Evolutionary conservation across 2,888 invertebrate species (phyloP).

Genomic region (Drosophila macrospina): DNA sequence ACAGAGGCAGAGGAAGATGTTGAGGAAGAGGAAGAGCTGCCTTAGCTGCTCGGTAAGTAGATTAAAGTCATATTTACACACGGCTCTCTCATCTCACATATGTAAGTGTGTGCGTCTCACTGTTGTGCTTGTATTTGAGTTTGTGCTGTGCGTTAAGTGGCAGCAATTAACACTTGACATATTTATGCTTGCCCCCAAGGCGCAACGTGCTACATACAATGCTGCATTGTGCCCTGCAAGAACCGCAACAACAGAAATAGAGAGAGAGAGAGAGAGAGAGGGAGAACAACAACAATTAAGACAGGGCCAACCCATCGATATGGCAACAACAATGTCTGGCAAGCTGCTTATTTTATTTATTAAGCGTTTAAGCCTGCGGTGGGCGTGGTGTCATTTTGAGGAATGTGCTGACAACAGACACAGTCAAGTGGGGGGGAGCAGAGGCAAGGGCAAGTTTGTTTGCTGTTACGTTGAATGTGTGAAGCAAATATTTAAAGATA

Average conservation of each 20-base stretch:
- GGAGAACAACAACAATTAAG: conserved; percentile 43
- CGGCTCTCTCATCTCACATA: conserved; percentile 30
- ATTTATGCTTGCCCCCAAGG: conserved; percentile 72
- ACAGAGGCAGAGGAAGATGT: conserved; percentile 2
- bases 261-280: background rate
- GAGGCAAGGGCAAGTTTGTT: background rate
- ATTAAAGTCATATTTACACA: conserved; percentile 77
- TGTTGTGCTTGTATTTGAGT: conserved; percentile 57
- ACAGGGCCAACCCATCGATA: conserved; percentile 59
- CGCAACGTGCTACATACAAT: conserved; percentile 39
- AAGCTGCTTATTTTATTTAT: conserved; percentile 76
- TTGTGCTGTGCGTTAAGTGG: conserved; percentile 77
- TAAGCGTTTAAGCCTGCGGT: conserved; percentile 64
- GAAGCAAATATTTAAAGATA: conserved; percentile 69
- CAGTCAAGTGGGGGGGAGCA: background rate
- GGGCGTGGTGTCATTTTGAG: conserved; percentile 41
- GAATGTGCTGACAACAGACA: conserved; percentile 39
- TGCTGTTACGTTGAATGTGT: conserved; percentile 36
- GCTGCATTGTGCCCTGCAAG: conserved; percentile 61
- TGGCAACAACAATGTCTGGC: conserved; percentile 63
- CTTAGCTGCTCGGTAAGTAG: conserved; percentile 70
- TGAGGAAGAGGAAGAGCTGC: conserved; percentile 45
- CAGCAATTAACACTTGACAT: conserved; percentile 82
- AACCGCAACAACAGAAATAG: conserved; percentile 26
- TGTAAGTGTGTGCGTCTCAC: conserved; percentile 29